Evolutionary conservation across 30 jellyfish, hydroid and myxozoan genomes (phyloP).

Genomic region (Pelagia noctiluca): DNA sequence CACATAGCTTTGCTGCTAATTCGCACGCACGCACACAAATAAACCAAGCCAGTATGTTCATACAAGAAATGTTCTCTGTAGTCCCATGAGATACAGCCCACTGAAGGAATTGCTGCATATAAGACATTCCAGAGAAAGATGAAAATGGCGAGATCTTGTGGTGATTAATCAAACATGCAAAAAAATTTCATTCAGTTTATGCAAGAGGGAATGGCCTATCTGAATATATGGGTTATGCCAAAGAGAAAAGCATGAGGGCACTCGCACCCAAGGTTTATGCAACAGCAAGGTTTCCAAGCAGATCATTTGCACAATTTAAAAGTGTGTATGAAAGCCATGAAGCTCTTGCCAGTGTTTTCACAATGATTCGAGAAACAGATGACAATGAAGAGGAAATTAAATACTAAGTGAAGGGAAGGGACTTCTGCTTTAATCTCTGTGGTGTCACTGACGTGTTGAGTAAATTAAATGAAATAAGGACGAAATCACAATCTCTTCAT

Average conservation of each 20-base stretch:
- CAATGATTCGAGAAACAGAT: constrained; percentile 34
- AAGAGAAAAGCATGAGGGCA: constrained; percentile 40
- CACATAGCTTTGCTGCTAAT: too few relatives aligned
- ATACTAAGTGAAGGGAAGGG: constrained; percentile 39
- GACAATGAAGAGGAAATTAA: constrained; percentile 42
- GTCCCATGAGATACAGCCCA: constrained; percentile 69
- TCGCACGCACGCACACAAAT: too few relatives aligned
- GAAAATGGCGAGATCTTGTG: constrained; percentile 31
- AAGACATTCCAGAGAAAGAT: constrained; percentile 15
- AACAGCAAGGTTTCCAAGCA: constrained; percentile 35
- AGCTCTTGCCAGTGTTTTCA: constrained; percentile 33
- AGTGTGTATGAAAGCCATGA: too few relatives aligned
- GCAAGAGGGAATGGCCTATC: constrained; percentile 43
- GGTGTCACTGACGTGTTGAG: constrained; percentile 28
- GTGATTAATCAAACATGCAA: constrained; percentile 22
- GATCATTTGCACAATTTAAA: too few relatives aligned
- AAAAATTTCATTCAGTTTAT: constrained; percentile 21
- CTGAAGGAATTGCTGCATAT: constrained; percentile 47
- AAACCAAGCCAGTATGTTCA: constrained; percentile 37
- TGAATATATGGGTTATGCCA: constrained; percentile 42
- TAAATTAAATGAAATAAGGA: constrained; percentile 45
- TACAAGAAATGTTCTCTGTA: constrained; percentile 40
- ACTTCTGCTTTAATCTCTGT: too few relatives aligned
- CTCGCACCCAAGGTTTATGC: constrained; percentile 21
- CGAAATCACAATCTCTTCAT: constrained; percentile 36